phyloP scores from a whole-genome alignment of 37 sponge, comb jelly and placozoan genomes.

The Agelas oroides region DNA sequence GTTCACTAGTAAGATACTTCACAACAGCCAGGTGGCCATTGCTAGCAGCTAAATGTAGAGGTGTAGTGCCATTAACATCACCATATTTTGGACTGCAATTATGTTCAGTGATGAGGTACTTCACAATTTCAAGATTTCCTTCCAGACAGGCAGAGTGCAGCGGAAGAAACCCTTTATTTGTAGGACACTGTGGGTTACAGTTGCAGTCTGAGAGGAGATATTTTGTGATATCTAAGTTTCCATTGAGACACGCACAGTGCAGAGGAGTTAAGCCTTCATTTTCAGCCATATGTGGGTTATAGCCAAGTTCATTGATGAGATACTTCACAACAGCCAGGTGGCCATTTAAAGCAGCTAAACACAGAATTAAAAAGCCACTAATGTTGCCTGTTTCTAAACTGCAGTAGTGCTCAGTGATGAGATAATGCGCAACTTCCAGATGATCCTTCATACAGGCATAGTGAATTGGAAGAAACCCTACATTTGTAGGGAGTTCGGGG shows the following conservation, averaged over 20 bases:
- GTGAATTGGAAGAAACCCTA: too few species aligned
- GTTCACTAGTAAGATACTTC: too few species aligned
- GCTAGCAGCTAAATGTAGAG: too few species aligned
- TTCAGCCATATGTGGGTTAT: background rate
- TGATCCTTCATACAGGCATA: too few species aligned
- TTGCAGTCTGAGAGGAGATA: conserved; percentile 1
- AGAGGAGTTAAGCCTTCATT: conserved; percentile 39
- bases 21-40: too few species aligned
- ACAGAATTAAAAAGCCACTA: background rate
- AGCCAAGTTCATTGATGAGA: background rate
- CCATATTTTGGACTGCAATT: too few species aligned
- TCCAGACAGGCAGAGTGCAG: conserved; percentile 46
- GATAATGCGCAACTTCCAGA: background rate
- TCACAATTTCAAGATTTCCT: conserved; percentile 33
- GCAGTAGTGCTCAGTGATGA: too few species aligned
- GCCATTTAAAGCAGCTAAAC: background rate
- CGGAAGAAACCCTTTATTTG: conserved; percentile 1
- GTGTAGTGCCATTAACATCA: too few species aligned
- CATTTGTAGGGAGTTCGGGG: too few species aligned
- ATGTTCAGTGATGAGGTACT: background rate
- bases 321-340: background rate
- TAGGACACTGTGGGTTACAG: too few species aligned
- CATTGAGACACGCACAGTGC: conserved; percentile 16
- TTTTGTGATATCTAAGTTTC: background rate
- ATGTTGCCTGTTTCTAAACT: background rate